Evolutionary conservation across 2,113 vertebrate genomes (phyloP).

Genomic region (Colinus virginianus): DNA sequence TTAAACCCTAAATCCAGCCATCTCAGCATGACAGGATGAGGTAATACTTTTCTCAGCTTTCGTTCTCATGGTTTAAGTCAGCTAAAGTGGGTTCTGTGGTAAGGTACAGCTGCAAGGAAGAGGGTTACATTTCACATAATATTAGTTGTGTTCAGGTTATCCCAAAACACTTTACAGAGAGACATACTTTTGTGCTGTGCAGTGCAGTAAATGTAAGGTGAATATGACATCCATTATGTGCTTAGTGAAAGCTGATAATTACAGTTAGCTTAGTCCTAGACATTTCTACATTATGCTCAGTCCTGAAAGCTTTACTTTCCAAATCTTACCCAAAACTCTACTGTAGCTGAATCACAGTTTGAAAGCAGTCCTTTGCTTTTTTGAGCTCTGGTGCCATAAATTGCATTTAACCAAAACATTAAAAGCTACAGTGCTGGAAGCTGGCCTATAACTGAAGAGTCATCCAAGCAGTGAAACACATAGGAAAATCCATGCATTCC

Average conservation of each 20-base stretch:
- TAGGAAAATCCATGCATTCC: neutral
- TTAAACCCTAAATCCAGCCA: neutral
- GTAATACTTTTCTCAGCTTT: neutral
- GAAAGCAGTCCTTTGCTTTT: neutral
- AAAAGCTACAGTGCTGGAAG: neutral
- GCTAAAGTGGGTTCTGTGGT: neutral
- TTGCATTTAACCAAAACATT: neutral
- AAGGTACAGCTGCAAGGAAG: neutral
- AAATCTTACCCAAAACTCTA: neutral
- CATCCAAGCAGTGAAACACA: neutral
- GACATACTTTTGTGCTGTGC: neutral
- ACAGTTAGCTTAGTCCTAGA: neutral
- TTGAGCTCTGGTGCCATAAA: neutral
- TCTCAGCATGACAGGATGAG: neutral
- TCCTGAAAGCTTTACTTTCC: neutral
- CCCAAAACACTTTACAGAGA: neutral
- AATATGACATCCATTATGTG: neutral
- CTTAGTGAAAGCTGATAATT: neutral
- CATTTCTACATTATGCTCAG: neutral
- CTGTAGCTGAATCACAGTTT: neutral
- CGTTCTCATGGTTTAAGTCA: neutral
- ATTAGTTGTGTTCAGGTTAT: neutral
- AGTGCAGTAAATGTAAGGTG: rapidly evolving
- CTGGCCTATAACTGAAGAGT: neutral
- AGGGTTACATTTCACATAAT: neutral